Conservation (phyloP, 2,797 vertebrate genomes). For the Sebastes steindachneri region DNA sequence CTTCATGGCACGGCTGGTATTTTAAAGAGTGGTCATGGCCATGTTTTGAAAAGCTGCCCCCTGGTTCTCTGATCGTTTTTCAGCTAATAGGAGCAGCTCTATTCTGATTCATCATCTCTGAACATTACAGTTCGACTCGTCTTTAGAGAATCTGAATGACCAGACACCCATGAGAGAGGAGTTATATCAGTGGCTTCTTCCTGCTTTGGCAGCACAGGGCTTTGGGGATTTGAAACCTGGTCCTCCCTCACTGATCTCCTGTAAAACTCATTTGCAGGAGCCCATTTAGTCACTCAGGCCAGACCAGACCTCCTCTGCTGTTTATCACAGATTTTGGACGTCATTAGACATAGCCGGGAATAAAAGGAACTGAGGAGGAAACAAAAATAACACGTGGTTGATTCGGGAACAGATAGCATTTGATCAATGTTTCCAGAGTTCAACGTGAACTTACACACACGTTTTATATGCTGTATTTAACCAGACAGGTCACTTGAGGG, state of each 20-base stretch:
- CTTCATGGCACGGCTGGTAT: slow-evolving; percentile 21
- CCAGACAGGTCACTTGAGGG: not conserved
- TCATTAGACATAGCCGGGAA: slow-evolving; percentile 27
- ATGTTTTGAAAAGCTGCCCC: slow-evolving; percentile 31
- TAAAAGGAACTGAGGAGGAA: not conserved
- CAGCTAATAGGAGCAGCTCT: not conserved
- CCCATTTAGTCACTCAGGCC: slow-evolving; percentile 24
- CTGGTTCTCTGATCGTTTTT: slow-evolving; percentile 1
- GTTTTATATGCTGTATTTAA: not conserved
- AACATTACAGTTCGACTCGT: not conserved
- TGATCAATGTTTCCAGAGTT: slow-evolving; percentile 7
- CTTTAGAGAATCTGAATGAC: slow-evolving; percentile 20
- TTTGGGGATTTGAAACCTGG: slow-evolving; percentile 56
- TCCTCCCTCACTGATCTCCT: slow-evolving; percentile 50
- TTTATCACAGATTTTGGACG: slow-evolving; percentile 46
- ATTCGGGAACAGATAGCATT: not conserved
- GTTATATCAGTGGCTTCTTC: slow-evolving; percentile 50
- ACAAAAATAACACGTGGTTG: not conserved
- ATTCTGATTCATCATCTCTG: slow-evolving; percentile 8
- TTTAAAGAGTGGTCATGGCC: slow-evolving; percentile 35
- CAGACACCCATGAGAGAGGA: slow-evolving; percentile 23
- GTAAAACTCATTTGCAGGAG: slow-evolving; percentile 60
- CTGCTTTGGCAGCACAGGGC: slow-evolving; percentile 48
- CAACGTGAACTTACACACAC: not conserved
- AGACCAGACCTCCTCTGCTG: slow-evolving; percentile 29